phyloP scores from a whole-genome alignment of 1,140 invertebrate species.

The Idris sp. region DNA sequence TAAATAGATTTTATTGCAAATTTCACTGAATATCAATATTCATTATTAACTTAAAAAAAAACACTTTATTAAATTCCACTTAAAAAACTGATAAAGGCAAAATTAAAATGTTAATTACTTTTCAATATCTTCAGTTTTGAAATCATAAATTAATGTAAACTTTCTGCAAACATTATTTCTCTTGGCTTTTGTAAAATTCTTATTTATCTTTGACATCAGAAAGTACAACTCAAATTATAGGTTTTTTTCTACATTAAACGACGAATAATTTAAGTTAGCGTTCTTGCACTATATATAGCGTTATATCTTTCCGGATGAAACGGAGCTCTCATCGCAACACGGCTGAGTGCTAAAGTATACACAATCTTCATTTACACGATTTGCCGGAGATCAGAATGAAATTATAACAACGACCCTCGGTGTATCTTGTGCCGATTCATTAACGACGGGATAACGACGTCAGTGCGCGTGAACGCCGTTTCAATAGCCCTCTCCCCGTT shows the following conservation, averaged over 20 bases:
- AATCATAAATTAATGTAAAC: too few species aligned
- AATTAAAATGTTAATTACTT: too few species aligned
- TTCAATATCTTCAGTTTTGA: too few species aligned
- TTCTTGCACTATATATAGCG: background rate
- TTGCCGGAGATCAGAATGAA: conserved; percentile 46
- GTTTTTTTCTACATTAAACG: conserved; percentile 18
- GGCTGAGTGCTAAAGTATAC: conserved; percentile 46
- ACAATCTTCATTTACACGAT: conserved; percentile 48
- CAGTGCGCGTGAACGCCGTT: conserved; percentile 34
- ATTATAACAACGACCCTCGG: conserved; percentile 56
- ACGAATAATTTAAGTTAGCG: conserved; percentile 22
- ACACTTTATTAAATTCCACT: too few species aligned
- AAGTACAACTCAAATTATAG: background rate
- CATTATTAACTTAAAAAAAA: too few species aligned
- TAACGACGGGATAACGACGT: conserved; percentile 48
- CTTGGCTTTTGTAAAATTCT: too few species aligned
- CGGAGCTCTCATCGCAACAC: conserved; percentile 10
- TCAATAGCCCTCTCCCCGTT: conserved; percentile 34
- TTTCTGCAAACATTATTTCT: too few species aligned
- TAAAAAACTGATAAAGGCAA: too few species aligned
- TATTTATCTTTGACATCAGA: conserved; percentile 5
- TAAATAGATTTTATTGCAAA: too few species aligned
- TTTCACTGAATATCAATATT: too few species aligned
- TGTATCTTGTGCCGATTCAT: conserved; percentile 58
- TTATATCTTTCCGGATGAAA: conserved; percentile 9